Conservation (phyloP, 2,888 invertebrate species). For the Callimorpha dominula region DNA sequence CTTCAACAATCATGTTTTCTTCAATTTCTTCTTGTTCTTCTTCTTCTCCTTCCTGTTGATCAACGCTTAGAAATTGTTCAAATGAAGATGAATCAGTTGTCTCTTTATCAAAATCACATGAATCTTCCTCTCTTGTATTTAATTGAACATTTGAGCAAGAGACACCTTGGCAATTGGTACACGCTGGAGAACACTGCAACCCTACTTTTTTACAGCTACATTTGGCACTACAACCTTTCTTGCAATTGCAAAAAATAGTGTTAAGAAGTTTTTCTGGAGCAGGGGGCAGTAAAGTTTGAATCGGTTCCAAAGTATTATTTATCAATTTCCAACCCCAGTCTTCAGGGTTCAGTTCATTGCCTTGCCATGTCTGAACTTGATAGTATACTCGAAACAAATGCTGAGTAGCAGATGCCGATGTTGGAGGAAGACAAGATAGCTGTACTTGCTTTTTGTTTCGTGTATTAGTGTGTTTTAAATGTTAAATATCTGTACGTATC, state of each 20-base stretch:
- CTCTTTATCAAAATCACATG: conserved; percentile 27
- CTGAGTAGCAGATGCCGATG: too few relatives aligned
- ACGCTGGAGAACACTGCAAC: conserved; percentile 47
- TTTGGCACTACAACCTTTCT: conserved; percentile 45
- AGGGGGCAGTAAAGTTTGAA: background rate
- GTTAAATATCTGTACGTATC: too few relatives aligned
- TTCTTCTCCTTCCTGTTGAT: background rate
- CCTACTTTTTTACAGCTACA: conserved; percentile 53
- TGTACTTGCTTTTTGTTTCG: background rate
- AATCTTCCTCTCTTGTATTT: conserved; percentile 28
- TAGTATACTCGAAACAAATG: too few relatives aligned
- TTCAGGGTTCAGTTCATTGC: too few relatives aligned
- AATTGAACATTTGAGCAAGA: conserved; percentile 36
- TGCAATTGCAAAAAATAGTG: conserved; percentile 33
- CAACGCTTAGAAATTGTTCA: too few relatives aligned
- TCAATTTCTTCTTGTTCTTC: conserved; percentile 29
- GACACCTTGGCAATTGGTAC: conserved; percentile 43
- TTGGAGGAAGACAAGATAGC: too few relatives aligned
- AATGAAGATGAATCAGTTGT: conserved; percentile 22
- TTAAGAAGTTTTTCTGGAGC: conserved; percentile 37
- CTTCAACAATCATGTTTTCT: conserved; percentile 34
- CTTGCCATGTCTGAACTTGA: too few relatives aligned
- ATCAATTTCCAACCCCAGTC: background rate
- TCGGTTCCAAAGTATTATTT: conserved; percentile 34
- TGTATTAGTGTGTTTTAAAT: too few relatives aligned